Base-by-base conservation (phyloP, 2,113 vertebrate species). In the Ochotona curzoniae region DNA sequence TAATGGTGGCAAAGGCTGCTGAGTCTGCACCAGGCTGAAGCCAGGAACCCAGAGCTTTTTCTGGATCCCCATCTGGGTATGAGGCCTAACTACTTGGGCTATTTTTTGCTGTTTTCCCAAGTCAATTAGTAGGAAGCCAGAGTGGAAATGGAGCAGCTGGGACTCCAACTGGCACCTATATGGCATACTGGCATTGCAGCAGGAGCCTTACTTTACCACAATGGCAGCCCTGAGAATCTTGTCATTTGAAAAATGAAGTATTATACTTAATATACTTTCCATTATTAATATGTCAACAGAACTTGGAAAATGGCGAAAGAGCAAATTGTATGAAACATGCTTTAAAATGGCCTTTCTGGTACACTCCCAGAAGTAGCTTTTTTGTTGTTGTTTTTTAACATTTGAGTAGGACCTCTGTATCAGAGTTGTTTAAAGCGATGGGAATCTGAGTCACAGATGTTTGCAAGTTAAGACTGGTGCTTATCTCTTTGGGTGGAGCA, bases 161-260 rank as follows among this genome's bases (percentile, higher is more conserved):
- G 38, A 6, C 38, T 44, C 38, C 3, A 44, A 44, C 38, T 44
- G 38, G 38, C 38, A 44, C 38, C 38, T 44, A 44, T 44, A 44
- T 44, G 38, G 38, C 38, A 44, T 44, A 44, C 38, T 44, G 38
- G 38, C 38, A 44, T 44, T 44, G 38, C 3, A 6, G 38, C 38
- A 44, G 38, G 38, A 44, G 38, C 38, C 38, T 44, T 44, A 44
- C 38, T 44, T 44, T 44, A 44, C 38, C 38, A 44, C 38, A 44
- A 44, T 44, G 38, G 38, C 38, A 44, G 38, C 38, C 38, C 38
- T 44, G 38, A 57, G n/a, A 87, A 8, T 57, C 78, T 8, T 78
- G 23, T 88, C 18, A 54, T 63, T 94, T 84, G 63, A 88, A 70
- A 83, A 93, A 18, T 49, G 67, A 91, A 76, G 15, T 60, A 49